Base-by-base conservation (phyloP, 2,888 invertebrate genomes). In the Hetaerina titia region DNA sequence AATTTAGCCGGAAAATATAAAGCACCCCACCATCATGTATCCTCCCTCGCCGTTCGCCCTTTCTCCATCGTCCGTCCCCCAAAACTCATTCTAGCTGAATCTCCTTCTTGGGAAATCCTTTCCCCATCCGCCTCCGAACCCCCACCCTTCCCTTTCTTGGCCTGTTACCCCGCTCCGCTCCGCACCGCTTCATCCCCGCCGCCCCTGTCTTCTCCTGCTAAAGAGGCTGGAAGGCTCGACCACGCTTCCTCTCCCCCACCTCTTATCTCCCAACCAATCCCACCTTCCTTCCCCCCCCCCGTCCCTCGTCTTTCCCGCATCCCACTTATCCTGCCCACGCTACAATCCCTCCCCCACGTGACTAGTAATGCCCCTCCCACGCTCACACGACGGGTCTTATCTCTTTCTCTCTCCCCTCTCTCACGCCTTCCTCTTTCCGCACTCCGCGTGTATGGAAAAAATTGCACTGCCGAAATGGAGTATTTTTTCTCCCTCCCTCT, bases 171-270 rank as follows among this genome's bases (percentile, higher is more conserved):
- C 13, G 60, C 17, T 1, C 17, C 60, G 11, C 17, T 17, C 5
- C 11, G 13, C 60, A 15, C 60, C 60, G 11, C 60, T 17, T 11
- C 17, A 25, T 25, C 8, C n/a, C 74, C 31, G 69, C n/a, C 22
- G 25, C 22, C 90, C 22, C 31, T 90, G 58, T 89, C 57, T 25
- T 58, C 92, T 64, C 69, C n/a, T n/a, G 92, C 92, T 69, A 92
- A 92, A 92, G 92, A 92, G 92, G 69, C 56, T 56, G 92, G 74
- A 56, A 74, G 45, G 57, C 56, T 69, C 89, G 89, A 25, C 92
- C 92, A 19, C 64, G 64, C 92, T 64, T 22, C 90, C 64, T 60
- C 58, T 22, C 57, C 5, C 60, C 60, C 60, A 11, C 60, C n/a
- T n/a, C 60, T 90, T 89, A 57, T n/a, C 90, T 58, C n/a, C 60